These are phyloP conservation scores for Acanthosoma haemorrhoidale DNA, from an alignment of 2,888 invertebrate species.

Conservation along the genomic window DNA sequence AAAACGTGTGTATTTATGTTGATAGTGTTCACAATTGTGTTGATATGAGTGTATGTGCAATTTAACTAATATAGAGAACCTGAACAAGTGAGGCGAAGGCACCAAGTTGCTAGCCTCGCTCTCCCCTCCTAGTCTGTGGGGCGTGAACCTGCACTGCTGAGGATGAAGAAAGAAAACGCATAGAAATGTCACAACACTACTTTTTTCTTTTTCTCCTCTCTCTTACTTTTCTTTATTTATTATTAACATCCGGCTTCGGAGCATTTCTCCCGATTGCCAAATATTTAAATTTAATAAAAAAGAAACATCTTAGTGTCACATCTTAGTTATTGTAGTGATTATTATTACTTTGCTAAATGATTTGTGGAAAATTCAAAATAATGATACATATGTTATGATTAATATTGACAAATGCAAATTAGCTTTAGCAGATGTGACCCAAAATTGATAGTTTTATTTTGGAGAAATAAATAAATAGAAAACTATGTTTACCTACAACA, in stretches of 20 bases:
- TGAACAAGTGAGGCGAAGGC: constrained; percentile 35
- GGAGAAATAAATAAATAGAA: constrained; percentile 7
- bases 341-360: background rate
- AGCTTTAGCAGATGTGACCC: constrained; percentile 25
- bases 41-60: constrained; percentile 13
- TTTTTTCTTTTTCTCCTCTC: background rate
- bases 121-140: constrained; percentile 12
- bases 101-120: constrained; percentile 32
- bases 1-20: background rate
- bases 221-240: background rate
- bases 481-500: background rate
- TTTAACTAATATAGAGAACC: constrained; percentile 38
- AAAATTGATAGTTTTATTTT: constrained; percentile 9
- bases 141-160: constrained; percentile 37
- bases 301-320: constrained; percentile 22
- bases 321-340: background rate
- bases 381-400: background rate
- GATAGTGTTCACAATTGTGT: background rate
- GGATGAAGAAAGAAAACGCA: constrained; percentile 41
- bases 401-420: background rate
- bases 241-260: background rate
- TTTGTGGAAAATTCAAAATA: background rate
- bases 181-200: constrained; percentile 37
- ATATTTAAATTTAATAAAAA: background rate
- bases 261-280: constrained; percentile 25